Percentiles rank a stretch among this genome's conserved stretches.
Evolutionary conservation across 2,797 vertebrate genomes (phyloP).

Genomic region (Melanotaenia pygmaea): DNA sequence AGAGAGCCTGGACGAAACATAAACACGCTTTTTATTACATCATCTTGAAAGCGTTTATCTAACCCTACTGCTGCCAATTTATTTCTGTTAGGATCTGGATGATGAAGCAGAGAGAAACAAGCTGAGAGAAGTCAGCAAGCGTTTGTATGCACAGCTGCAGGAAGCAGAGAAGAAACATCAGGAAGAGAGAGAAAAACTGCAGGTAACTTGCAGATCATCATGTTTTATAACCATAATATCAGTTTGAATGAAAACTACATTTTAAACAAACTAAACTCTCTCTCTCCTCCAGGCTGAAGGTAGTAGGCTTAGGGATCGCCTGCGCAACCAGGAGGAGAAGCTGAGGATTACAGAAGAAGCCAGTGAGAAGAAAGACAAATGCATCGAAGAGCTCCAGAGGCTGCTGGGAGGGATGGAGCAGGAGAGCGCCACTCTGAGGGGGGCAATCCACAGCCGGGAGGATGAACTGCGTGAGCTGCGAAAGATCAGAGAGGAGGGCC

Average conservation of each 20-base stretch:
- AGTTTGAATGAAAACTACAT: background rate
- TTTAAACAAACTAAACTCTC: conserved; percentile 7
- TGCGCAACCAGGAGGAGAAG: conserved; percentile 76
- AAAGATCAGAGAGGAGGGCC: conserved; percentile 79
- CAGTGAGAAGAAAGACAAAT: conserved; percentile 77
- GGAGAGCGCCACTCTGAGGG: conserved; percentile 86
- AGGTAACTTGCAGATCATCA: conserved; percentile 78
- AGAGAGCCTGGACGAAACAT: background rate
- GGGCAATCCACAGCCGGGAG: conserved; percentile 82
- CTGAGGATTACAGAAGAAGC: conserved; percentile 77
- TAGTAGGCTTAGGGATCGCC: conserved; percentile 79
- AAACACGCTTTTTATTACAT: conserved; percentile 34
- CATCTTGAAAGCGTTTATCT: conserved; percentile 14
- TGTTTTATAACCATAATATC: background rate
- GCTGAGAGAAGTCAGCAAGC: conserved; percentile 86
- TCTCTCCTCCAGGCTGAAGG: conserved; percentile 67
- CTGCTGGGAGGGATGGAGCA: conserved; percentile 89
- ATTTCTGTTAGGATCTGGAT: conserved; percentile 69
- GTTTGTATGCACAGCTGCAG: conserved; percentile 86
- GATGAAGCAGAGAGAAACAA: conserved; percentile 83
- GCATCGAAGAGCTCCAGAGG: conserved; percentile 86
- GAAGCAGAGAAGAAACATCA: conserved; percentile 88
- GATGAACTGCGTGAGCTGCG: conserved; percentile 82
- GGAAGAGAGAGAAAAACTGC: conserved; percentile 85
- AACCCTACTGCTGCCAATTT: conserved; percentile 1